Evolutionary conservation across 2,113 vertebrate genomes (phyloP).

Genomic region (Polypterus senegalus): DNA sequence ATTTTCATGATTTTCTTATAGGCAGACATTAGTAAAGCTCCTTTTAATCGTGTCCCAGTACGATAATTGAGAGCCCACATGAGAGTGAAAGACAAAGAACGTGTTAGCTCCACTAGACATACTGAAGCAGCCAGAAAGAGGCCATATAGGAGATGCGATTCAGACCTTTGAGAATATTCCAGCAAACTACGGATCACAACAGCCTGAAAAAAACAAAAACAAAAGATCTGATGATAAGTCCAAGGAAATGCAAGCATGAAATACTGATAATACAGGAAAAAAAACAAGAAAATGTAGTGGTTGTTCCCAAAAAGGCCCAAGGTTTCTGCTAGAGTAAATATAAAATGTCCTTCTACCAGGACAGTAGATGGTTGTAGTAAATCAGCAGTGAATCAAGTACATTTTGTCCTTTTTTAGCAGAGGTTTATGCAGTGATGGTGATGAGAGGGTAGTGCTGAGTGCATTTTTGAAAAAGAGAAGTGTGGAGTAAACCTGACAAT

Average conservation of each 20-base stretch:
- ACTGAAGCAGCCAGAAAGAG: conserved; percentile 49
- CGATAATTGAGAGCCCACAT: conserved; percentile 65
- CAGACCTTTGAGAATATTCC: conserved; percentile 49
- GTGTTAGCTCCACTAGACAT: conserved; percentile 49
- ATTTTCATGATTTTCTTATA: conserved; percentile 57
- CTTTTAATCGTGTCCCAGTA: conserved; percentile 55
- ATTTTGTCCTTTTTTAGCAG: too few species aligned
- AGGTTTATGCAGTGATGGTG: too few species aligned
- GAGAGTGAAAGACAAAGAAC: conserved; percentile 57
- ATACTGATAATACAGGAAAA: too few species aligned
- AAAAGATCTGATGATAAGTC: neutral
- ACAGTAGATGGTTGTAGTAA: too few species aligned
- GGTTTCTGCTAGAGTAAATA: too few species aligned
- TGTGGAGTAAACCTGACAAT: too few species aligned
- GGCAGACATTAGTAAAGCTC: conserved; percentile 53
- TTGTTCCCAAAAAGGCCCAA: too few species aligned
- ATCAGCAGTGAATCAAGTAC: too few species aligned
- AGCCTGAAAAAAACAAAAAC: conserved; percentile 31
- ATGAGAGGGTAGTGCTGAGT: too few species aligned
- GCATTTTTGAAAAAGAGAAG: too few species aligned
- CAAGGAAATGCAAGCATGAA: neutral
- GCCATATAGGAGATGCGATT: conserved; percentile 38
- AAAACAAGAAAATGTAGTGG: too few species aligned
- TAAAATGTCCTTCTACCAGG: too few species aligned
- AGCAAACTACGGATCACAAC: conserved; percentile 52